A percentile compares a stretch with the other conserved stretches of the same genome.
Evolutionary conservation across 2,888 invertebrate species (phyloP).

Genomic region (Pterobdella sp.): DNA sequence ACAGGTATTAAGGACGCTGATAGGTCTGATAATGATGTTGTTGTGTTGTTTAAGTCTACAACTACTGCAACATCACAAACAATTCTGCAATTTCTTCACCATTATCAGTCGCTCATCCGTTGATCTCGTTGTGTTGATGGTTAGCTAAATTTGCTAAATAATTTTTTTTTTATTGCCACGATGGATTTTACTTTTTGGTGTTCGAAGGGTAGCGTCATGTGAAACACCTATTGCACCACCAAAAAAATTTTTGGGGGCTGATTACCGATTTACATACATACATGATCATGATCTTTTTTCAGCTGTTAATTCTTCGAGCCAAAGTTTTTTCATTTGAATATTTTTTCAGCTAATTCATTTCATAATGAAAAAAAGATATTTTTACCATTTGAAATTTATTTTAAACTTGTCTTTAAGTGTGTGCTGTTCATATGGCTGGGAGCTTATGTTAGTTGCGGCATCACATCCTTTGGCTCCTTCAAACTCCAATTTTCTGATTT

Average conservation of each 20-base stretch:
- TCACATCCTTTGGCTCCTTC: constrained; percentile 43
- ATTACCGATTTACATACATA: background rate
- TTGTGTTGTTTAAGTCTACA: constrained; percentile 3
- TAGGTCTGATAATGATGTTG: constrained; percentile 19
- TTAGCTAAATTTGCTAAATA: background rate
- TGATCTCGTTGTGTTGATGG: constrained; percentile 17
- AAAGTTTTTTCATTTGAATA: too few species aligned
- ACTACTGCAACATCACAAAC: constrained; percentile 5
- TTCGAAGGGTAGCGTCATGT: too few species aligned
- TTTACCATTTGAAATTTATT: too few species aligned
- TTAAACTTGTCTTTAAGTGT: too few species aligned
- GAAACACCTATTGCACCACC: too few species aligned
- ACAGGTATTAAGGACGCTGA: constrained; percentile 8
- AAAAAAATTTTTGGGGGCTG: too few species aligned
- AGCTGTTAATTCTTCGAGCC: background rate
- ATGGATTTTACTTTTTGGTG: too few species aligned
- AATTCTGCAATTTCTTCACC: constrained; percentile 14
- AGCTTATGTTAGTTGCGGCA: constrained; percentile 44
- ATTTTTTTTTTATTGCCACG: constrained; percentile 1
- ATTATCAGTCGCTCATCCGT: constrained; percentile 10
- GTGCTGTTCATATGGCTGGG: constrained; percentile 42
- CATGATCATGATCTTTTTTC: background rate
- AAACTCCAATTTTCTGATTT: constrained; percentile 41
- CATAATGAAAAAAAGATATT: background rate
- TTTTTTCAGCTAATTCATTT: background rate